Percentiles rank a stretch among this genome's conserved stretches.
Evolutionary conservation across 2,797 vertebrate genomes (phyloP).

Genomic region (Lithobates sylvaticus): DNA sequence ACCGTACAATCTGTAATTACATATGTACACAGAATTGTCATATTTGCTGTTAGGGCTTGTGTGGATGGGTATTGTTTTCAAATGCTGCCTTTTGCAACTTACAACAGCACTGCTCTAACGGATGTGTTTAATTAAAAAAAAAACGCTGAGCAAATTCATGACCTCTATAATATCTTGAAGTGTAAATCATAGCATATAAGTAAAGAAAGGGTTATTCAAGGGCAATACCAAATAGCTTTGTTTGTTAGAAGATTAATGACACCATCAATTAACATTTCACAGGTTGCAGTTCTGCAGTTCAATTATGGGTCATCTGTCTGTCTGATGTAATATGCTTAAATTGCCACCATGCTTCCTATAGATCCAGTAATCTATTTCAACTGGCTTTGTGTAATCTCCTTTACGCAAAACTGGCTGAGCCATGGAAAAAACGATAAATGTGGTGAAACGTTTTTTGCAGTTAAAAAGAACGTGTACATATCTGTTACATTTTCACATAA

Average conservation of each 20-base stretch:
- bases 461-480: neutral
- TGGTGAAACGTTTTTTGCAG: neutral
- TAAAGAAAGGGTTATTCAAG: neutral
- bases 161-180: neutral
- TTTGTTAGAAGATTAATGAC: slow-evolving; percentile 18
- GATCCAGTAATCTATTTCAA: slow-evolving; percentile 49
- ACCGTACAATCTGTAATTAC: no score
- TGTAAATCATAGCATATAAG: neutral
- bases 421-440: neutral
- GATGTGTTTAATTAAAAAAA: no score
- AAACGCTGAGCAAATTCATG: no score
- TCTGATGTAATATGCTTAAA: slow-evolving; percentile 55
- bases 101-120: no score
- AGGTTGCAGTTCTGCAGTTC: slow-evolving; percentile 27
- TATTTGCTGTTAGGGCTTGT: no score
- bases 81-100: no score
- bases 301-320: slow-evolving; percentile 58
- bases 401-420: slow-evolving; percentile 47
- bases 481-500: neutral
- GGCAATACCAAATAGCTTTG: neutral
- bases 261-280: slow-evolving; percentile 18
- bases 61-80: no score
- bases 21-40: no score
- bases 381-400: slow-evolving; percentile 54
- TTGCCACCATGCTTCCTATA: slow-evolving; percentile 18